Conservation (phyloP, 1,140 invertebrate genomes). For the Trichogramma pretiosum region DNA sequence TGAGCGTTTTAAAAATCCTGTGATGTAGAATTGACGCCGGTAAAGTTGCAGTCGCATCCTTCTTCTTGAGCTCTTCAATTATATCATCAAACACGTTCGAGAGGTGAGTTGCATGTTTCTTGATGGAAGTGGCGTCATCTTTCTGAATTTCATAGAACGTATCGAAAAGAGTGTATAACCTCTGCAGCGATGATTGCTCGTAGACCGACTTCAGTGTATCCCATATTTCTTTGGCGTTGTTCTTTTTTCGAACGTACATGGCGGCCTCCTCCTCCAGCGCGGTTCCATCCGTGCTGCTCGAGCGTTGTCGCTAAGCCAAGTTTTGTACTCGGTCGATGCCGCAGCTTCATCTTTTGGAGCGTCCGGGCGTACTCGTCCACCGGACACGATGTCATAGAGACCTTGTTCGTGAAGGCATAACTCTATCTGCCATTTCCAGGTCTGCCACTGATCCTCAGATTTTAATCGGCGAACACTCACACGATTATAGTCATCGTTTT, state of each 20-base stretch:
- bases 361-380: slow-evolving; percentile 8
- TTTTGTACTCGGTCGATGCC: slow-evolving; percentile 7
- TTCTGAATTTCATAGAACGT: slow-evolving; percentile 18
- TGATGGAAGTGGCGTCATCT: no score
- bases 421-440: slow-evolving; percentile 19
- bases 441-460: slow-evolving; percentile 18
- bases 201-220: slow-evolving; percentile 18
- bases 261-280: slow-evolving; percentile 18
- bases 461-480: slow-evolving; percentile 16
- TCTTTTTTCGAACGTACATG: slow-evolving; percentile 19
- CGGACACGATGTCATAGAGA: slow-evolving; percentile 10
- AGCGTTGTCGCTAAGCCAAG: slow-evolving; percentile 20
- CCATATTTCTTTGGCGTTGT: slow-evolving; percentile 19
- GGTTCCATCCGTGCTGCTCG: slow-evolving; percentile 18
- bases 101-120: no score
- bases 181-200: slow-evolving; percentile 17
- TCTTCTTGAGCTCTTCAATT: no score
- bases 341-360: slow-evolving; percentile 6
- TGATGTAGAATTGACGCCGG: no score
- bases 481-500: no score
- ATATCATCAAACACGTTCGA: no score
- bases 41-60: no score
- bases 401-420: slow-evolving; percentile 19
- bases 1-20: no score
- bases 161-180: slow-evolving; percentile 19